Evolutionary conservation across 1,140 invertebrate genomes (phyloP).

Genomic region (Aphis gossypii): DNA sequence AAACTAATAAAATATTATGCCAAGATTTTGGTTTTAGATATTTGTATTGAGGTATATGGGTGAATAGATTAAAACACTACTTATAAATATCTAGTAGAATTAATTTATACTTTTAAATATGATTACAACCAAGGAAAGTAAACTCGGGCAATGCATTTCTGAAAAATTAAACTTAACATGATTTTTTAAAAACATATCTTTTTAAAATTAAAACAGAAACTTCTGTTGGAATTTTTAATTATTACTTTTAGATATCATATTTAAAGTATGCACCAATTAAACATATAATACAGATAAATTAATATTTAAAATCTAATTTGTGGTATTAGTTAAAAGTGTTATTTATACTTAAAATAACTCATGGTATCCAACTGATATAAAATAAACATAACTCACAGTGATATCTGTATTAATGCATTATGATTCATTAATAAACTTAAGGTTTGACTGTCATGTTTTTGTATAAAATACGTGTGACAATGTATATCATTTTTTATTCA

Average conservation of each 20-base stretch:
- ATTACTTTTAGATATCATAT: too few species aligned
- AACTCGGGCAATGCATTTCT: background rate
- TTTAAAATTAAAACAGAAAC: too few species aligned
- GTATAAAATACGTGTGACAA: background rate
- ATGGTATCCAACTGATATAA: background rate
- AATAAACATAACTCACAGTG: background rate
- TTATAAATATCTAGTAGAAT: background rate
- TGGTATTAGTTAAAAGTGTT: background rate
- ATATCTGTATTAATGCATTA: background rate
- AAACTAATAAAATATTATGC: background rate
- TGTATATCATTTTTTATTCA: too few species aligned
- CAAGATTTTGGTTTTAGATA: too few species aligned
- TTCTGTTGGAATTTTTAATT: too few species aligned
- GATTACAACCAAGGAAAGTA: background rate
- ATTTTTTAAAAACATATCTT: too few species aligned
- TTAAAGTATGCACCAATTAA: too few species aligned
- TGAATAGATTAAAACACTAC: background rate
- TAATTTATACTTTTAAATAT: conserved; percentile 13
- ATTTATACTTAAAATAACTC: background rate
- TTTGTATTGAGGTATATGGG: background rate
- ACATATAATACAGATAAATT: too few species aligned
- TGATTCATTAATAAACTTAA: background rate
- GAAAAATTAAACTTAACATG: background rate
- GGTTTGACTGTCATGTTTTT: background rate
- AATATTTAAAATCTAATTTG: background rate